phyloP scores from a whole-genome alignment of 2,888 invertebrate species.

The Teleiodes luculella region DNA sequence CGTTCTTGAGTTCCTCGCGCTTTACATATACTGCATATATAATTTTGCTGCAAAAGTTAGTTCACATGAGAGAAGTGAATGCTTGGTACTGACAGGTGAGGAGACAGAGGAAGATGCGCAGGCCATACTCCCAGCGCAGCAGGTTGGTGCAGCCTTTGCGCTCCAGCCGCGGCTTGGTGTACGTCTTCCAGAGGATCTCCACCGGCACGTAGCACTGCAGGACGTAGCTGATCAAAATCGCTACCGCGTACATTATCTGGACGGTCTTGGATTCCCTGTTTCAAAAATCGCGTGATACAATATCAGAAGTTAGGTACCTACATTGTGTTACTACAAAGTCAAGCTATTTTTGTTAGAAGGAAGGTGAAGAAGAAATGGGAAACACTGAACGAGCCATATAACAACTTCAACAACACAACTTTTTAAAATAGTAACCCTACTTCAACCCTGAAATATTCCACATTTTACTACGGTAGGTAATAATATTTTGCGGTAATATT shows the following conservation, averaged over 20 bases:
- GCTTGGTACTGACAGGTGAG: constrained; percentile 86
- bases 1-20: too few species aligned
- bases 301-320: background rate
- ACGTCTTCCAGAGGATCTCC: constrained; percentile 92
- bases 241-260: constrained; percentile 83
- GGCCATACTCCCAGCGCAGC: constrained; percentile 83
- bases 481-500: too few species aligned
- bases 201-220: constrained; percentile 97
- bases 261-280: constrained; percentile 83
- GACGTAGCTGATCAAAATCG: constrained; percentile 94
- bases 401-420: too few species aligned
- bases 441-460: too few species aligned
- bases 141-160: constrained; percentile 31
- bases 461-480: too few species aligned
- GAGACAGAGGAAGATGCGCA: constrained; percentile 86
- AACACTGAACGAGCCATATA: too few species aligned
- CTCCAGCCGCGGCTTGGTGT: constrained; percentile 67
- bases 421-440: too few species aligned
- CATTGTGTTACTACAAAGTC: too few species aligned
- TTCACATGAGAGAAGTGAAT: background rate
- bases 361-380: too few species aligned
- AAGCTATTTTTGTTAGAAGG: too few species aligned
- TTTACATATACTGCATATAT: too few species aligned
- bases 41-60: too few species aligned
- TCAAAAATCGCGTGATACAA: constrained; percentile 13